Conservation (phyloP, 2,888 invertebrate species). For the Tethea ocularis region DNA sequence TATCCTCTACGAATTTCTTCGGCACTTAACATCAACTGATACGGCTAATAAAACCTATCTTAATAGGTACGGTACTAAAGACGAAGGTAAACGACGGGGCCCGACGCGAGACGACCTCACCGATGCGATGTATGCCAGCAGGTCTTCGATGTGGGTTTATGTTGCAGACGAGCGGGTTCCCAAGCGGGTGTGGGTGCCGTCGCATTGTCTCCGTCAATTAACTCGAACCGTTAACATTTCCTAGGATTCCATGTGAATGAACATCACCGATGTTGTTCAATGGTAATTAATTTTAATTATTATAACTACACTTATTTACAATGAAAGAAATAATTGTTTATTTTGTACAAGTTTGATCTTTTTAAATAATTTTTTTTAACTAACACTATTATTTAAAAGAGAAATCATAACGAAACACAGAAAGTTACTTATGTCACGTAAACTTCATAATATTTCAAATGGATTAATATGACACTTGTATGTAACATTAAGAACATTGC, state of each 20-base stretch:
- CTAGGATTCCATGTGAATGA: constrained; percentile 62
- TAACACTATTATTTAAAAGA: background rate
- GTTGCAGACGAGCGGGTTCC: constrained; percentile 55
- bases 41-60: background rate
- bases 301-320: constrained; percentile 32
- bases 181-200: constrained; percentile 46
- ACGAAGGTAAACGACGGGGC: background rate
- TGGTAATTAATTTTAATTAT: constrained; percentile 31
- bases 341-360: no score
- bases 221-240: constrained; percentile 60
- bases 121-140: constrained; percentile 68
- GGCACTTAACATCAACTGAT: background rate
- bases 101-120: constrained; percentile 23
- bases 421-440: constrained; percentile 10
- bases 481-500: constrained; percentile 4
- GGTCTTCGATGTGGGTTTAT: constrained; percentile 77
- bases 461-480: constrained; percentile 6
- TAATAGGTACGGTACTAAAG: background rate
- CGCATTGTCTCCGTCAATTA: constrained; percentile 69
- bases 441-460: background rate
- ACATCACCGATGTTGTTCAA: constrained; percentile 40
- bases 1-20: background rate
- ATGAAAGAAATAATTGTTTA: background rate
- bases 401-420: constrained; percentile 7
- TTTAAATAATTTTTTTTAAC: no score